Evolutionary conservation across 2,888 invertebrate genomes (phyloP), one percentile per base, ranked within the genome.

Genomic region (Isoperla grammatica): DNA sequence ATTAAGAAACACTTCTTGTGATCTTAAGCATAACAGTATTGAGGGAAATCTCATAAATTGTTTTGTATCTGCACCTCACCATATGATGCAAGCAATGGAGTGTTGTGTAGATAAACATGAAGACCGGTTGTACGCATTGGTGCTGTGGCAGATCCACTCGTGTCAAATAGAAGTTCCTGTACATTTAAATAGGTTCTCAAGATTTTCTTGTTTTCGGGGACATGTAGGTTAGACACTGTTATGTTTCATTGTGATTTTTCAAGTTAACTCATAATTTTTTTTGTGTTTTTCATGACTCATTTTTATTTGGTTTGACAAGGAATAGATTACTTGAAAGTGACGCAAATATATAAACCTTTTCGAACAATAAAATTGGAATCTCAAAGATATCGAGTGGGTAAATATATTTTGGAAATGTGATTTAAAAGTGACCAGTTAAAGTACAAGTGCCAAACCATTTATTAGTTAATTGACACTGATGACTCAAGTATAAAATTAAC

Each of bases 71-170:
- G 12, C 46, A 15, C 19, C 9, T 19, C 45, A 11, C 9, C 22
- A 17, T 11, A 11, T 6, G 19, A 45, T 45, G 15, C 11, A 45
- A 17, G 17, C 19, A 13, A 17, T 15, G 17, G 15, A 45, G 11
- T 45, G 11, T 15, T 5, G 11, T 19, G 17, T 17, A 9, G n/a
- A 4, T 45, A 45, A 45, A 5, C 46, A 56, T 56, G 55, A 61
- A 57, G 55, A 50, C 39, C 56, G 59, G 56, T 61, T 62, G 60
- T 63, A 61, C 59, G 55, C 54, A 57, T 45, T 61, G 61, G 63
- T 63, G 63, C 63, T 63, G 63, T 63, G 56, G 50, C 39, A 39
- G 39, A 45, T 48, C 39, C 43, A 55, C 59, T 43, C 35, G 29
- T 29, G 29, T 60, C 39, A 54, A 46, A 46, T 61, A 54, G 57